phyloP scores from a whole-genome alignment of 2,888 invertebrate species.

The Timema cristinae region DNA sequence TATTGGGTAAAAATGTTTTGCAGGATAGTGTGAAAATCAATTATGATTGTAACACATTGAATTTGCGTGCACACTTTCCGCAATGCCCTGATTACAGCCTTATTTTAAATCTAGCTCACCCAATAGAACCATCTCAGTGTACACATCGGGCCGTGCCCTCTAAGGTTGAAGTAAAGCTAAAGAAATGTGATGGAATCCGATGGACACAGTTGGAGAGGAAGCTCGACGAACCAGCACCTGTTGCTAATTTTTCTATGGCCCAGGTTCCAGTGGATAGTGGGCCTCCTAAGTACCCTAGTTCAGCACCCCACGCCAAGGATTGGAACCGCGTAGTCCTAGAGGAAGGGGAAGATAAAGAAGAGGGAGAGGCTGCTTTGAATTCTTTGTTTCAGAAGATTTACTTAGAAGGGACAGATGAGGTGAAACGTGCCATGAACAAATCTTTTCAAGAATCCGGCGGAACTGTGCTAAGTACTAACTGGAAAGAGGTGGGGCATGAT shows the following conservation, averaged over 20 bases:
- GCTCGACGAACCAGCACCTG: constrained; percentile 44
- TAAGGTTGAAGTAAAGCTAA: constrained; percentile 81
- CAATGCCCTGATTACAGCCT: constrained; percentile 61
- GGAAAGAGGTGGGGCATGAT: constrained; percentile 81
- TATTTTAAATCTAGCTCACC: constrained; percentile 65
- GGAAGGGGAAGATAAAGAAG: constrained; percentile 70
- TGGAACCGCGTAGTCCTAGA: constrained; percentile 91
- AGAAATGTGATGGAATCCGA: constrained; percentile 71
- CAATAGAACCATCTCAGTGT: constrained; percentile 64
- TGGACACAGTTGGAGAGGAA: constrained; percentile 75
- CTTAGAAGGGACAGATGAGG: constrained; percentile 86
- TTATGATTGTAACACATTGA: constrained; percentile 55
- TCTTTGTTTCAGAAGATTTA: constrained; percentile 93
- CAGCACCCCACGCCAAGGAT: constrained; percentile 62
- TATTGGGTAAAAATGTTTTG: constrained; percentile 73
- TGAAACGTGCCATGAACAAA: constrained; percentile 95
- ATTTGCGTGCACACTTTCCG: constrained; percentile 56
- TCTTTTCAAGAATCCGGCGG: constrained; percentile 95
- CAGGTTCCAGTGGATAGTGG: constrained; percentile 27
- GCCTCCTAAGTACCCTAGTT: constrained; percentile 56
- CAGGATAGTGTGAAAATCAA: constrained; percentile 63
- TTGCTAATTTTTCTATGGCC: constrained; percentile 33
- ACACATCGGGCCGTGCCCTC: constrained; percentile 66
- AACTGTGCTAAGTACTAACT: constrained; percentile 96
- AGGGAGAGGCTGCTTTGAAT: constrained; percentile 87